Evolutionary conservation across 2,797 vertebrate species (phyloP), one percentile per base, ranked within the genome.

Genomic region (Chelon auratus): DNA sequence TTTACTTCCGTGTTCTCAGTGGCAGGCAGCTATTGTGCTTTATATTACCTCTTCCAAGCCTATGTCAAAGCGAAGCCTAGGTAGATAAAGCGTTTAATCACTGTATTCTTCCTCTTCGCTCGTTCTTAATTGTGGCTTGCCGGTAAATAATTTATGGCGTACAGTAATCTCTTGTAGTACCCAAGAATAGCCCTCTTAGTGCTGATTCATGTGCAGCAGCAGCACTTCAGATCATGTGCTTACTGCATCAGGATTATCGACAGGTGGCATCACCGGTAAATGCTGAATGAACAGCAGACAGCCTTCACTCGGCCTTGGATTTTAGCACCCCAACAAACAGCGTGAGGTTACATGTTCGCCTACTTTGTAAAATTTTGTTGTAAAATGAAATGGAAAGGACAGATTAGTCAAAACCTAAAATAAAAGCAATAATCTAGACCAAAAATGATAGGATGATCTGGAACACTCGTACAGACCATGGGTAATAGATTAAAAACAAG

Each of bases 131-230:
- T 78, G 72, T 73, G 51, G 77, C 55, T 58, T 53, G 18, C 12
- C 51, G 80, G 89, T 92, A 71, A 87, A 93, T 93, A 65, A 91
- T 92, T 92, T 51, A 93, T 92, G 82, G 91, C 73, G 37, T 62
- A 72, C 86, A 80, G 60, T 84, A 87, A 91, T 88, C 80, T 65
- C 33, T 30, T 80, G 71, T 81, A 70, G 82, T 81, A 43, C 40
- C 72, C 67, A 75, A 82, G 78, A 90, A 90, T 82, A 87, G 81
- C 55, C 60, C 70, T 75, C 77, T 80, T 80, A 83, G 86, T 84
- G 85, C 83, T 87, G 86, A 88, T 89, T 92, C 81, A 89, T 81
- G 77, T 72, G 81, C 81, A 67, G 71, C 39, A 50, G 53, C 24
- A 26, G 70, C 61, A 30, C 74, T 65, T 77, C 68, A 18, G 51